Base-by-base conservation (phyloP, 2,113 vertebrate genomes). In the Aldabrachelys gigantea region DNA sequence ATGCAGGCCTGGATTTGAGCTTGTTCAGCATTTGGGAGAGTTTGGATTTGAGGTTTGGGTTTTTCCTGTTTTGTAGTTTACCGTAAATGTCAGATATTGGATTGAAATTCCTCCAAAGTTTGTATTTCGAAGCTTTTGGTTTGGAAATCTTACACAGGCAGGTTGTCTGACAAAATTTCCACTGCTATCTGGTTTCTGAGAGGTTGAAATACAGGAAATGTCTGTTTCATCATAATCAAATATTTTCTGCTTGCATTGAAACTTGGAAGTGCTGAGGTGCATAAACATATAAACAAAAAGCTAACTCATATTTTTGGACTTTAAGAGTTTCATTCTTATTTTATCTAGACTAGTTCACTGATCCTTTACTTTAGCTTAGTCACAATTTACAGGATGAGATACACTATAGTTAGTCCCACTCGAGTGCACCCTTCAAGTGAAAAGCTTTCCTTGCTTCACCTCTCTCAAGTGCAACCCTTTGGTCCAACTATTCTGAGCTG, bases 1-100 rank as follows among this genome's bases (percentile, higher is more conserved):
- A 27, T 57, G 92, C 85, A 93, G 65, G 27, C n/a, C 47, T 88
- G 38, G n/a, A 53, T 96, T 96, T 89, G 9, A 78, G 72, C 84
- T 90, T 41, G 17, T 65, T 89, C 29, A 10, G 10, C 57, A 54
- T 2, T 94, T 52, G 25, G 79, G 65, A 78, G 7, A 29, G 24
- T 78, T 41, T 47, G 25, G 13, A 14, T 27, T 41, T 27, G 24
- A 41, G 72, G 21, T 44, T 41, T 44, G 22, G n/a, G 38, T 24
- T 44, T 25, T 10, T 19, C 22, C 38, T 21, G 5, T 75, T 35
- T 65, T 35, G 16, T 75, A 44, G 72, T 10, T 87, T 91, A 41
- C 59, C 81, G 79, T 41, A 65, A 84, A 87, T 65, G 49, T 81
- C n/a, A n/a, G 72, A 35, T 85, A 50, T 14, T 38, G 10, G 56